Evolutionary conservation across 2,113 vertebrate species (phyloP).

Genomic region (Lycocorax pyrrhopterus): DNA sequence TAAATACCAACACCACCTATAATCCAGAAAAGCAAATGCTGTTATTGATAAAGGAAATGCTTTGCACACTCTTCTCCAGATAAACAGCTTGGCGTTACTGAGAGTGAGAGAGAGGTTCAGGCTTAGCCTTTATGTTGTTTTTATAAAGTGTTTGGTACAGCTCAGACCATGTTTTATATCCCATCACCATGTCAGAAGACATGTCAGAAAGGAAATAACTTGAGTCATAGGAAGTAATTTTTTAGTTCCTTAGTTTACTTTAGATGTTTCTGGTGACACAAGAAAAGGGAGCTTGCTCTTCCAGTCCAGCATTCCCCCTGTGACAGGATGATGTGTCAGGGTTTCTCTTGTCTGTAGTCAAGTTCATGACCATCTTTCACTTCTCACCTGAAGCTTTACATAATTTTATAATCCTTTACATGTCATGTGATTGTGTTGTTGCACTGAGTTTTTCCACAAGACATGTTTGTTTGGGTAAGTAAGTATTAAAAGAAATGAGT

Average conservation of each 20-base stretch:
- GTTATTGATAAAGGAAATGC: not conserved
- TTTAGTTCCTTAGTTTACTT: not conserved
- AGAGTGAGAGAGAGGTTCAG: not conserved
- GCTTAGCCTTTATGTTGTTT: not conserved
- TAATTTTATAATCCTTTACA: not conserved
- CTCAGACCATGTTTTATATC: not conserved
- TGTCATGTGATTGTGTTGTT: not conserved
- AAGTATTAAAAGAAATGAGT: not conserved
- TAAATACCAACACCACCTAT: not conserved
- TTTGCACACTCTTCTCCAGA: not conserved
- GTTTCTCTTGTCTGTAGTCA: not conserved
- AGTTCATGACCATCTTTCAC: not conserved
- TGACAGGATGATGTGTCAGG: not conserved
- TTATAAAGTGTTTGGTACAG: not conserved
- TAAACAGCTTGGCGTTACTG: not conserved
- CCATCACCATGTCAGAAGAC: not conserved
- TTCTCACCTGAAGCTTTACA: not conserved
- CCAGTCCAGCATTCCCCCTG: not conserved
- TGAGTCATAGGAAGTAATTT: not conserved
- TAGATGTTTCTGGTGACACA: not conserved
- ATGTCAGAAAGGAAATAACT: not conserved
- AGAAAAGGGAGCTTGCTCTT: not conserved
- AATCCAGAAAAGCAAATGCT: not conserved
- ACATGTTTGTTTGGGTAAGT: not conserved
- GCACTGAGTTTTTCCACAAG: not conserved